Base-by-base conservation (phyloP, 1,140 invertebrate genomes). In the Formica selysi region DNA sequence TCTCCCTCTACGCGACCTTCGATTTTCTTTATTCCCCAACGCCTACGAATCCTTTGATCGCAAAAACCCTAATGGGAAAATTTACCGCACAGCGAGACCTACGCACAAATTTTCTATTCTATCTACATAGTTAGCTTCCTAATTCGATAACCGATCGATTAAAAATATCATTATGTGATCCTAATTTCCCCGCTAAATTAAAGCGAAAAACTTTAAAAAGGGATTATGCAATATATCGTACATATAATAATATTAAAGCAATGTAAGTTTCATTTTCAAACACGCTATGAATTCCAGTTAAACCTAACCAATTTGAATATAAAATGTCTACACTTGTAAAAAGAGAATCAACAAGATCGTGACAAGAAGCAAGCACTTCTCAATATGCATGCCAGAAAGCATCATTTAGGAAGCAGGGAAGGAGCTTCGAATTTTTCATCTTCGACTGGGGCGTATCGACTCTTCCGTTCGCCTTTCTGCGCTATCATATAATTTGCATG, bases 1-100 rank as follows among this genome's bases (percentile, higher is more conserved):
- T 76, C 70, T 89, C 61, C 19, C 44, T 51, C 16, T 71, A 48
- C 38, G 22, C 61, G 83, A 86, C 88, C 87, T 89, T 88, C 87
- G 83, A 48, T 88, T 67, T 62, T 74, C 61, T 76, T 74, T 62
- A 85, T 65, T 74, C 68, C 13, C 54, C 8, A 4, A 54, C 81
- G 38, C 59, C 36, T 44, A 48, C 22, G 7, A 76, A 36, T 6
- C 36, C 54, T 38, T 59, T 8, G 44, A 79, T 70, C 64, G 57
- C 36, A 36, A 70, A 70, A 80, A 70, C 10, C 48, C 22, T 26
- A 36, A 36, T 70, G 32, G 41, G 36, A 80, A 57, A 80, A 57
- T 83, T 83, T n/a, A 32, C 4, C 4, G 26, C 19, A 36, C 13
- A 13, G 13, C 41, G 4, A 26, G 48, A 19, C 26, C 38, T 29